Base-by-base conservation (phyloP, 2,888 invertebrate species). In the Drosophila glabriapex region DNA sequence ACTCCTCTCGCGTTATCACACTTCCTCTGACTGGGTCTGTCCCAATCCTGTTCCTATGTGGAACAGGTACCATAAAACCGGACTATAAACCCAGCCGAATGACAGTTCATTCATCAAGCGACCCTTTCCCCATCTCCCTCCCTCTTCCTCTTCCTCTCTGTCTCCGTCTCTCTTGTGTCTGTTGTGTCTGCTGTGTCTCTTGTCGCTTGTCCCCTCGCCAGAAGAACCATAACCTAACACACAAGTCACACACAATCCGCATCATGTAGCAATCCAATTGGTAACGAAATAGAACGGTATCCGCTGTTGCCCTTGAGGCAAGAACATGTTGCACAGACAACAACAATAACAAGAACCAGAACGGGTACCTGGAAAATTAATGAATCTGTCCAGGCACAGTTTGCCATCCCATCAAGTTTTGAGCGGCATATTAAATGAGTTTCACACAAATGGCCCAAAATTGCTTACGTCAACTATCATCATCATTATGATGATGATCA, bases 91-190 rank as follows among this genome's bases (percentile, higher is more conserved):
- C 16, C 54, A 58, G 37, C 54, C 31, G 56, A 39, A 70, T 69
- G 75, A 75, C 75, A 75, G 64, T 75, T 75, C 75, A 75, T 75
- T 75, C 78, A 75, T 78, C 78, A 78, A 52, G 41, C 53, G 76
- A 78, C 76, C 74, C 68, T 63, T 78, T 76, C 39, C 35, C 31
- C 7, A 25, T 14, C 22, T 12, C 12, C 3, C 29, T 41, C 3
- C 43, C 12, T 6, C 39, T 39, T 6, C 37, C 16, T 2, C 37
- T 5, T 0, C 35, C 35, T 33, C 5, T 19, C 52, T 35, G 10
- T 46, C 55, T 19, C 52, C 41, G 10, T 46, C 55, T 29, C 25
- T 12, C 22, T 41, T 4, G n/a, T n/a, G 10, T n/a, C 10, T 41
- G 1, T 14, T 35, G 10, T 35, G 31, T 33, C 33, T 0, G 12